A percentile compares a stretch with the other conserved stretches of the same genome.
Conservation (phyloP, 2,888 invertebrate genomes). For the Cheilosia vulpina region DNA sequence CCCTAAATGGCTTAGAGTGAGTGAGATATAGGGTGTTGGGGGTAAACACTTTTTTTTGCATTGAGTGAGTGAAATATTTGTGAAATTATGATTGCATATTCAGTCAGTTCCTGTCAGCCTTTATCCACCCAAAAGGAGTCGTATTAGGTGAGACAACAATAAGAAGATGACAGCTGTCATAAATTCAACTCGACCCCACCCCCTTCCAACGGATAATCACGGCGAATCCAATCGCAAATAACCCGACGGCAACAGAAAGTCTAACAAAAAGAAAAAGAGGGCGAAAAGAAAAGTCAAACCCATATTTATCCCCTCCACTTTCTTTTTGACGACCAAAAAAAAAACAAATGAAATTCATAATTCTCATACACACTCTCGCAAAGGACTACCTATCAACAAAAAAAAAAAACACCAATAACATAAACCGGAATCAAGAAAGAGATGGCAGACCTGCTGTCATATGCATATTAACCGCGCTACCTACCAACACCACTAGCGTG, state of each 20-base stretch:
- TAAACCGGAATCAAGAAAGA: conserved; percentile 40
- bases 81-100: conserved; percentile 59
- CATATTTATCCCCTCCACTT: conserved; percentile 72
- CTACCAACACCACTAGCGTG: conserved; percentile 43
- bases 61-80: conserved; percentile 6
- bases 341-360: conserved; percentile 76
- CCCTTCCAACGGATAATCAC: conserved; percentile 16
- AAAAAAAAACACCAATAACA: conserved; percentile 14
- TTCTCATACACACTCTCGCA: conserved; percentile 72
- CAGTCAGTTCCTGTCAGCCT: conserved; percentile 33
- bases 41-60: conserved; percentile 45
- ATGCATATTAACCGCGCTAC: conserved; percentile 73
- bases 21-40: conserved; percentile 24
- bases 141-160: not conserved
- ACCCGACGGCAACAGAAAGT: conserved; percentile 7
- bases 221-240: conserved; percentile 16
- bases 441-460: conserved; percentile 73
- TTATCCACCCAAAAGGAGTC: conserved; percentile 33
- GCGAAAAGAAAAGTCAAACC: conserved; percentile 66
- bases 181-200: conserved; percentile 3
- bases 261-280: conserved; percentile 45
- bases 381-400: conserved; percentile 13
- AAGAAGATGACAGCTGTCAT: conserved; percentile 1
- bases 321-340: conserved; percentile 62
- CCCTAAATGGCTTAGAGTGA: conserved; percentile 10